Base-by-base conservation (phyloP, 2,888 invertebrate genomes). In the Cantharis flavilabris region DNA sequence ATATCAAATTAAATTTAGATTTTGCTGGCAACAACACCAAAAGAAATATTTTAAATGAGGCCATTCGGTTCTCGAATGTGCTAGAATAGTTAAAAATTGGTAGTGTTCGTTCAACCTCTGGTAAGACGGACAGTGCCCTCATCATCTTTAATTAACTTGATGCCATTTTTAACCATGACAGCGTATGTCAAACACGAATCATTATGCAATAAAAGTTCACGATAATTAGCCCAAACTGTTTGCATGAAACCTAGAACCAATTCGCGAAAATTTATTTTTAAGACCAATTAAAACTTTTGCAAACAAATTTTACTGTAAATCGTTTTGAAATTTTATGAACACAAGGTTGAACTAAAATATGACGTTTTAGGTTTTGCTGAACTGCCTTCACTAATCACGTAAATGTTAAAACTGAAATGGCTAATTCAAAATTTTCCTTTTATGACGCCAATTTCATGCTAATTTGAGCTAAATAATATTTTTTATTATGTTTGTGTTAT, bases 21-120 rank as follows among this genome's bases (percentile, higher is more conserved):
- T 13, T 65, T 67, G 67, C 72, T 72, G 72, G 72, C 72, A 72
- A 72, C 72, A 72, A 72, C 72, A 72, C 67, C 33, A 65, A 72
- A 72, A 72, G 72, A 65, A 72, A 72, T 72, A 72, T 20, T 67
- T 72, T 18, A 72, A 72, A 72, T 72, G 67, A 65, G 72, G 72
- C 49, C 72, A 72, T 72, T 72, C 67, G 72, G 65, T 65, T 65
- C 20, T 65, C 65, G 65, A 65, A 63, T 71, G 16, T 63, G 71
- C 63, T 72, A 49, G 67, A 14, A 30, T 49, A 23, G 67, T 72
- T 72, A 65, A 65, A 72, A 72, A 67, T 72, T 72, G 65, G 67
- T 72, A 28, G 49, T 65, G 72, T 72, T 65, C 65, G 72, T 67
- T 72, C 72, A 72, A 67, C 72, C 67, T 72, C 72, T 65, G 30